Evolutionary conservation across 2,888 invertebrate genomes (phyloP).

Genomic region (Ectropis crepuscularia): DNA sequence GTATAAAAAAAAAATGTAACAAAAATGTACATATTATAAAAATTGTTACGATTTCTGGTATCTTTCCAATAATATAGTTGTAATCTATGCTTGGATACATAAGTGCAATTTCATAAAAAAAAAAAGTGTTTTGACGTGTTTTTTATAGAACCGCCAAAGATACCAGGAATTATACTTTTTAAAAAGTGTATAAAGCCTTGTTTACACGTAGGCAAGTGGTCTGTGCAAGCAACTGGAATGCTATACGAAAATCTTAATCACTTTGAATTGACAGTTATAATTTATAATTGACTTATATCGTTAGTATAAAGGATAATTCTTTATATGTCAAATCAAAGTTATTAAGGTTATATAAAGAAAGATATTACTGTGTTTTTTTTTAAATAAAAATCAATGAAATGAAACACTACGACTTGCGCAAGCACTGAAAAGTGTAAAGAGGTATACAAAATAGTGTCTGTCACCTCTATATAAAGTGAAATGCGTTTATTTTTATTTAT

Average conservation of each 20-base stretch:
- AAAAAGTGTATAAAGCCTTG: constrained; percentile 48
- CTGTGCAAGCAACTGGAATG: constrained; percentile 10
- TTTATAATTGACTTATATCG: neutral
- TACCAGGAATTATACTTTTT: constrained; percentile 33
- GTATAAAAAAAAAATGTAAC: neutral
- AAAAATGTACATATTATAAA: neutral
- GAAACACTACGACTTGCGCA: constrained; percentile 8
- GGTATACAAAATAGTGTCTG: neutral
- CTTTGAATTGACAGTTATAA: neutral
- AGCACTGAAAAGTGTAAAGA: constrained; percentile 2
- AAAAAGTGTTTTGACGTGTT: neutral
- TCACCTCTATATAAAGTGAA: constrained; percentile 1
- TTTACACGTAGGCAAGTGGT: constrained; percentile 45
- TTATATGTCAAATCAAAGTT: constrained; percentile 1
- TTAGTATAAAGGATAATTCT: constrained; percentile 2
- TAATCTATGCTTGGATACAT: neutral
- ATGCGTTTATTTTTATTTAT: neutral
- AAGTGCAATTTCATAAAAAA: constrained; percentile 7
- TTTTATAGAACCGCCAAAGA: constrained; percentile 2
- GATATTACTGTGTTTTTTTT: neutral
- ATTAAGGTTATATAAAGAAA: neutral
- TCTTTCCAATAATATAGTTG: neutral
- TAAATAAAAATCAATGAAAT: neutral
- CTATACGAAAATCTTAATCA: neutral
- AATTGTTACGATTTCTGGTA: constrained; percentile 19